Evolutionary conservation across 2,113 vertebrate species (phyloP).

Genomic region (Catagonus wagneri): DNA sequence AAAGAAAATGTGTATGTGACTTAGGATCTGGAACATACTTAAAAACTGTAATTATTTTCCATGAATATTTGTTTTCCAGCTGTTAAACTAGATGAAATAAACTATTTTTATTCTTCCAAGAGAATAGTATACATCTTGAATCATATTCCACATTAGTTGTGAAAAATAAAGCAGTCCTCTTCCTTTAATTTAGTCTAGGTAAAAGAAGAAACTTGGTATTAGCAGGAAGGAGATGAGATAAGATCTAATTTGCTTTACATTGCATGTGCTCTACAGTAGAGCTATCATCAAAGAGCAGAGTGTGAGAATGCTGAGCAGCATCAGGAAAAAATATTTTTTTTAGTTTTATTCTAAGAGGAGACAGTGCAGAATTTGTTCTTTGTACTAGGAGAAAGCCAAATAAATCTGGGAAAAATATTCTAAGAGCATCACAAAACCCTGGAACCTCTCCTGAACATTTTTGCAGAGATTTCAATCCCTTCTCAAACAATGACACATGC

Average conservation of each 20-base stretch:
- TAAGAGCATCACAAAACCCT: neutral
- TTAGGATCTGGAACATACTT: neutral
- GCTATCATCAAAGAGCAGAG: neutral
- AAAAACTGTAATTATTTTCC: neutral
- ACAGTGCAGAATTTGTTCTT: neutral
- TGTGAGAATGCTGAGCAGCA: neutral
- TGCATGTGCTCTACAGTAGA: neutral
- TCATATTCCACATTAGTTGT: neutral
- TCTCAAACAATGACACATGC: neutral
- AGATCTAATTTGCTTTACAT: neutral
- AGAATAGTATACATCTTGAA: neutral
- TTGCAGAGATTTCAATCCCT: neutral
- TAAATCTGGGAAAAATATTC: neutral
- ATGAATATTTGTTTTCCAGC: neutral
- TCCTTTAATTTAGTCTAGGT: neutral
- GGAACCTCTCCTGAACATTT: neutral
- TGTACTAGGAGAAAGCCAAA: neutral
- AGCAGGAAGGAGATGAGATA: neutral
- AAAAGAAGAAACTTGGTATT: neutral
- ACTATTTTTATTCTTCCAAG: neutral
- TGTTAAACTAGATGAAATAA: neutral
- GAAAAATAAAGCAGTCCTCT: neutral
- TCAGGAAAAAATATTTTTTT: neutral
- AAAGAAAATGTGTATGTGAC: too few species aligned
- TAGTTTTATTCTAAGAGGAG: neutral